Evolutionary conservation across 2,797 vertebrate genomes (phyloP), one percentile per base, ranked within the genome.

Genomic region (Megaceryle alcyon): DNA sequence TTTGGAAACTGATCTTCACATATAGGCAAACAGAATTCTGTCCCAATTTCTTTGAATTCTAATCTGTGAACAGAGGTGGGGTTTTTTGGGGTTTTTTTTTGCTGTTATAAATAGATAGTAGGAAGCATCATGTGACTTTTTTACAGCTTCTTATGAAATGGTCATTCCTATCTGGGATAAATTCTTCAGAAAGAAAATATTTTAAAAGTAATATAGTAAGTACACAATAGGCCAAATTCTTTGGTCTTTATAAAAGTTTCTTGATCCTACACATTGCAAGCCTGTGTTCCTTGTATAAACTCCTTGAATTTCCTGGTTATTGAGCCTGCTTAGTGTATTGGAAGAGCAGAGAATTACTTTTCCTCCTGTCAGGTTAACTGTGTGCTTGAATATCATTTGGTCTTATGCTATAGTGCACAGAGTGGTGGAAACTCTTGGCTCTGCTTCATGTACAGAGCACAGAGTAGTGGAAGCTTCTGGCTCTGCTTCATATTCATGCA

Each of bases 221-320:
- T 94, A 33, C 17, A 9, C 86, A 92, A 73, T 65, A 87, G 88
- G 59, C 72, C 49, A 86, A 66, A 69, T 83, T 92, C 65, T 88
- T 77, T 82, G 63, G 54, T 95, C 94, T 94, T 76, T 51, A 54
- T 48, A 54, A 91, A 91, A 89, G 83, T 92, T 93, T 96, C 94
- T 73, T 82, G 84, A 83, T 80, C 57, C 61, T 91, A 19, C 20
- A 4, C 63, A 78, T 80, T 83, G 69, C 65, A 92, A 59, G 31
- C 57, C 39, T 91, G 13, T 86, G 35, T 56, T 84, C 35, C 86
- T 70, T 86, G 59, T 21, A 31, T 84, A 84, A 90, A 86, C 14
- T 54, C 66, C 63, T 66, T 81, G 78, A 86, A 89, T 95, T 96
- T 91, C 81, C 49, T 92, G 65, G 53, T 92, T 37, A n/a, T 80